Base-by-base conservation (phyloP, 2,888 invertebrate genomes). In the Euplexia lucipara region DNA sequence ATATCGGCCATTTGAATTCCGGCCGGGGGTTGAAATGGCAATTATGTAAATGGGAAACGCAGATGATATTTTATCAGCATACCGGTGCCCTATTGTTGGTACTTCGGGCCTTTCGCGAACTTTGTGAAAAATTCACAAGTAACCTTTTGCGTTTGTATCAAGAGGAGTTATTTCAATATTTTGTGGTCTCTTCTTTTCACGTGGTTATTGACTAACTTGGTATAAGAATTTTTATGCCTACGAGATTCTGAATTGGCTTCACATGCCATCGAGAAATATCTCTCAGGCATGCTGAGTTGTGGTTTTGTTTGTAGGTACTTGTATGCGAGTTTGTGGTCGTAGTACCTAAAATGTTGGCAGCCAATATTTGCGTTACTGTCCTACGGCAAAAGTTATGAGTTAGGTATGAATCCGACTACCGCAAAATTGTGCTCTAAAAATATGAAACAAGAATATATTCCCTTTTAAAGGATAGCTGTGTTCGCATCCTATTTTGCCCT, bases 31-130 rank as follows among this genome's bases (percentile, higher is more conserved):
- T 48, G 69, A 67, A 61, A 62, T 60, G 65, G 67, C 81, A 80
- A 82, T 75, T 81, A 78, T 75, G 75, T 75, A 79, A 76, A 76
- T 79, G 14, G 56, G 22, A 30, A n/a, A 45, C 53, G 42, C 8
- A 45, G 61, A 69, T 71, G 61, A 82, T 75, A 80, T 82, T 82
- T 76, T 75, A 80, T 81, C 75, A 59, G 53, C 42, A 59, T 54
- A 26, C 45, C 60, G 35, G 52, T 45, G 59, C 48, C 8, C 30
- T 71, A 57, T 70, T 70, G 54, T 72, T 47, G 45, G 44, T 30
- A 47, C 44, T 60, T 78, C 20, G 18, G 34, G 45, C 48, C 18
- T 48, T 60, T 54, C 48, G 32, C 41, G 39, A 41, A 61, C 35
- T 62, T 56, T 34, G 39, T 7, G 41, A 53, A 68, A 68, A 42